A percentile compares a stretch with the other conserved stretches of the same genome.
Evolutionary conservation across 2,888 invertebrate genomes (phyloP).

Genomic region (Hyposoter didymator): DNA sequence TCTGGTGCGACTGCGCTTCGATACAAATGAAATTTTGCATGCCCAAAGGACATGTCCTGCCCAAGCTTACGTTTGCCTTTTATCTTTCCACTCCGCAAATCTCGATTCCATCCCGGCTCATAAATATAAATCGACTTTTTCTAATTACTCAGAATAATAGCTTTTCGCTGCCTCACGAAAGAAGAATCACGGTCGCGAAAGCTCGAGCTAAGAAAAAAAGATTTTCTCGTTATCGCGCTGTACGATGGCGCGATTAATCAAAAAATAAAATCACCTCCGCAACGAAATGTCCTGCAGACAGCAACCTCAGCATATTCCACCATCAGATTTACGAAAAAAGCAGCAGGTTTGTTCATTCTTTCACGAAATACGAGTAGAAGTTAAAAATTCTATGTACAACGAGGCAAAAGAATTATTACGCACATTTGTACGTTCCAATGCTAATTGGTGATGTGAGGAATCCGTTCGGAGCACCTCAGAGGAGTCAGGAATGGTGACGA

Average conservation of each 20-base stretch:
- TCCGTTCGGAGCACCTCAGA: not conserved
- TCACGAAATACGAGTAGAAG: not conserved
- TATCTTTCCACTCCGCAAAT: conserved; percentile 29
- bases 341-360: too few relatives aligned
- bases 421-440: not conserved
- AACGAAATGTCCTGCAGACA: not conserved
- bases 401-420: not conserved
- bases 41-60: conserved; percentile 24
- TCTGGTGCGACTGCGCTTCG: not conserved
- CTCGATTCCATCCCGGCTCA: conserved; percentile 72
- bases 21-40: conserved; percentile 13
- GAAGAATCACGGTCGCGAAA: conserved; percentile 46
- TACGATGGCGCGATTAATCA: conserved; percentile 64
- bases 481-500: conserved; percentile 33
- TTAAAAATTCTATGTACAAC: not conserved
- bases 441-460: not conserved
- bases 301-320: not conserved
- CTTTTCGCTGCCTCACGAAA: conserved; percentile 40
- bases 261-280: conserved; percentile 58
- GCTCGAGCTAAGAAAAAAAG: conserved; percentile 35
- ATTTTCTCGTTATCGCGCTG: conserved; percentile 27
- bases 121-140: conserved; percentile 82
- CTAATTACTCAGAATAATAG: conserved; percentile 75
- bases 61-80: not conserved
- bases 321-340: not conserved